These are phyloP conservation scores for Heliconius melpomene DNA, from an alignment of 1,140 invertebrate species.

Conservation along the genomic window DNA sequence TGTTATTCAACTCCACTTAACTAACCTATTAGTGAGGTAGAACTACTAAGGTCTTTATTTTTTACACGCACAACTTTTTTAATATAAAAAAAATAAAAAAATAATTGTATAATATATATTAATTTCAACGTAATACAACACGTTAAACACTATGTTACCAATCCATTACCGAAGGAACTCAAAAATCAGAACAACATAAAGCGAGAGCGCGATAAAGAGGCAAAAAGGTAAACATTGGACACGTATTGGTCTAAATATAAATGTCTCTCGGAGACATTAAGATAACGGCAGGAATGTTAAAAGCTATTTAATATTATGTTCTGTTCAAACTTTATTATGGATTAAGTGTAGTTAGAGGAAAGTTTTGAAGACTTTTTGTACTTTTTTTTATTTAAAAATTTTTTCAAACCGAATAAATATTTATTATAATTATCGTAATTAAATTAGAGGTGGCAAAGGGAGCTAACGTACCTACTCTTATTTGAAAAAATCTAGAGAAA, in stretches of 20 bases:
- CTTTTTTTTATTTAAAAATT: too few species aligned
- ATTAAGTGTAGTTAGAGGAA: neutral
- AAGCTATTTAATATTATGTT: conserved; percentile 81
- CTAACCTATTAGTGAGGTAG: too few species aligned
- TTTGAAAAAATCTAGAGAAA: too few species aligned
- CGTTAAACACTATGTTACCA: neutral
- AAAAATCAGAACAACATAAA: conserved; percentile 53
- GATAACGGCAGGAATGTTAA: conserved; percentile 77
- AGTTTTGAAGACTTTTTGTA: neutral
- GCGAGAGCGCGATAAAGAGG: conserved; percentile 63
- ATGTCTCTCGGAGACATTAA: conserved; percentile 72
- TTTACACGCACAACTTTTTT: too few species aligned
- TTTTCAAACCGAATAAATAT: too few species aligned
- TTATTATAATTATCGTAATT: too few species aligned
- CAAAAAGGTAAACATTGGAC: conserved; percentile 76
- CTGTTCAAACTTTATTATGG: conserved; percentile 42
- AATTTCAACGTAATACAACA: too few species aligned
- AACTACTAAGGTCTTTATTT: neutral
- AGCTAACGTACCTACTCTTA: too few species aligned
- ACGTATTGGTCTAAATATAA: conserved; percentile 79
- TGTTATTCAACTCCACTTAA: too few species aligned
- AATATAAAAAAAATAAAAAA: neutral
- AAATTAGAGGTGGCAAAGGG: too few species aligned
- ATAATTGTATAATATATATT: neutral
- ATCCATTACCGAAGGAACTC: conserved; percentile 44